A percentile compares a stretch with the other conserved stretches of the same genome.
Conservation (phyloP, 2,797 vertebrate genomes). For the Scyliorhinus canicula region DNA sequence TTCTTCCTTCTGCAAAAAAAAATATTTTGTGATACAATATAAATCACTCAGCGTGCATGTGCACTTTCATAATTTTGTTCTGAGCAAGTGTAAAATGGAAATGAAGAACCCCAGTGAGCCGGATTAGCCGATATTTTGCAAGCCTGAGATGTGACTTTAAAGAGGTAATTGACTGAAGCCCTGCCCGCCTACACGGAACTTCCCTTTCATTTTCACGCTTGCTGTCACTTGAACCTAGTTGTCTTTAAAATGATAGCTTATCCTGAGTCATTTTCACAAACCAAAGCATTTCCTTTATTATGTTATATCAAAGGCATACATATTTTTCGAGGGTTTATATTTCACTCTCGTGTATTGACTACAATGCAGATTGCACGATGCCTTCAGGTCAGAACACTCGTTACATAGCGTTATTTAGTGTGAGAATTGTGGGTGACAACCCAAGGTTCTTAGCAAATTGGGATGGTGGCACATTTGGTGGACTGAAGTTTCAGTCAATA, state of each 20-base stretch:
- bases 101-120: not conserved
- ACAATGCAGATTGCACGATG: not conserved
- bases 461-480: not conserved
- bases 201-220: not conserved
- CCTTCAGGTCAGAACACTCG: not conserved
- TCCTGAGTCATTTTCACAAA: not conserved
- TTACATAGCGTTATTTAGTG: not conserved
- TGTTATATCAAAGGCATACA: not conserved
- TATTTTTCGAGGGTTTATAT: not conserved
- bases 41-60: conserved; percentile 28
- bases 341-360: not conserved
- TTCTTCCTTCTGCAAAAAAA: conserved; percentile 31
- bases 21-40: conserved; percentile 34
- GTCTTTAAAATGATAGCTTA: not conserved
- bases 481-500: not conserved
- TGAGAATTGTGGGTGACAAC: not conserved
- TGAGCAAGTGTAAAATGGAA: not conserved
- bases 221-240: not conserved
- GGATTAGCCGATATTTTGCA: not conserved
- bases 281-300: not conserved
- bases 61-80: conserved; percentile 19
- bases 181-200: not conserved
- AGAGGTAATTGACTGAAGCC: not conserved
- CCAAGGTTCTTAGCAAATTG: not conserved
- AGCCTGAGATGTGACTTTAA: not conserved